Conservation (phyloP, 2,113 vertebrate species). For the Aphyosemion australe region DNA sequence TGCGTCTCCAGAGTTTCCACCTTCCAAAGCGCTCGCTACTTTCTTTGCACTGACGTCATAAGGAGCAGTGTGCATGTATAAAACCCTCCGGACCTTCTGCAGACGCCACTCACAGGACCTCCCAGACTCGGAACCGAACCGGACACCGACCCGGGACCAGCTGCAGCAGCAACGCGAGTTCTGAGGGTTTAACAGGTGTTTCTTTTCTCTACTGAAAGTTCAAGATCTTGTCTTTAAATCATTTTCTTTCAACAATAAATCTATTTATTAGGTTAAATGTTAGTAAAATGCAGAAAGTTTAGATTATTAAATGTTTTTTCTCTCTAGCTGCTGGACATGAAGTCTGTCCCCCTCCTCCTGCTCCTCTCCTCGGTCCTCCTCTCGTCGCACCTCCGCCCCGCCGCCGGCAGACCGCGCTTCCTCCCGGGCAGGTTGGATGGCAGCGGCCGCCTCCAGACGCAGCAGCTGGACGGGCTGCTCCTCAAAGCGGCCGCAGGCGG, state of each 20-base stretch:
- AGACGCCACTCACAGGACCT: slow-evolving; percentile 60
- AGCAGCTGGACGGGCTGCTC: slow-evolving; percentile 63
- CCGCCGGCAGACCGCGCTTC: slow-evolving; percentile 69
- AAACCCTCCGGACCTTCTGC: slow-evolving; percentile 68
- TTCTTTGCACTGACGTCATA: slow-evolving; percentile 83
- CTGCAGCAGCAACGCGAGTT: slow-evolving; percentile 64
- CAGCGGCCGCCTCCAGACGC: slow-evolving; percentile 59
- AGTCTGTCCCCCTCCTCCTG: slow-evolving; percentile 71
- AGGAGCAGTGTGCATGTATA: slow-evolving; percentile 79
- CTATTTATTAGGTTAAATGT: no score
- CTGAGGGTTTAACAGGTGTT: neutral
- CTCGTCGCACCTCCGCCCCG: slow-evolving; percentile 64
- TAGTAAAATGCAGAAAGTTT: neutral
- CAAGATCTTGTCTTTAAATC: neutral
- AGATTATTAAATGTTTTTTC: neutral
- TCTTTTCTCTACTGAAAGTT: neutral
- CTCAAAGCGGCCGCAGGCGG: slow-evolving; percentile 62
- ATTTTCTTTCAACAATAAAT: neutral
- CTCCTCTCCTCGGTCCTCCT: slow-evolving; percentile 76
- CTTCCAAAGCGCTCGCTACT: slow-evolving; percentile 71
- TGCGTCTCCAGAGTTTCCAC: slow-evolving; percentile 57
- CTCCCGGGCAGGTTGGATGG: slow-evolving; percentile 60
- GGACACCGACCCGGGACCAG: slow-evolving; percentile 33
- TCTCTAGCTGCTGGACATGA: slow-evolving; percentile 68
- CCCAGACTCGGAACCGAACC: slow-evolving; percentile 17